These are phyloP conservation scores for Monochamus alternatus DNA, from an alignment of 2,888 invertebrate genomes.

Conservation along the genomic window DNA sequence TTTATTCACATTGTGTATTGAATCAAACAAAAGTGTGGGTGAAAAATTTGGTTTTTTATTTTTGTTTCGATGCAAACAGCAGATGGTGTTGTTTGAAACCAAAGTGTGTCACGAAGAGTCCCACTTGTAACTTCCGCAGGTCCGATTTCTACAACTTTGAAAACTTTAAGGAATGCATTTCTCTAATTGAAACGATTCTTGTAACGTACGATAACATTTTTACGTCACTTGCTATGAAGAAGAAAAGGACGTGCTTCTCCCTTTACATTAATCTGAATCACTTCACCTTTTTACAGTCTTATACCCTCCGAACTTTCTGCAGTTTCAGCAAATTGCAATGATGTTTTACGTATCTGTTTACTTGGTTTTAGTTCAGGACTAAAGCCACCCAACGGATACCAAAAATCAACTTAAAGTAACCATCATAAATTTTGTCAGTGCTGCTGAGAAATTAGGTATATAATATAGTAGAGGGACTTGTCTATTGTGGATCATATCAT, in stretches of 20 bases:
- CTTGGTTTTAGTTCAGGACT: slow-evolving; percentile 41
- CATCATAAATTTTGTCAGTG: too few relatives aligned
- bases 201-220: slow-evolving; percentile 25
- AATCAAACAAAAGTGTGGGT: too few relatives aligned
- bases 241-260: slow-evolving; percentile 27
- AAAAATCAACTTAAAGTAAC: too few relatives aligned
- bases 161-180: slow-evolving; percentile 38
- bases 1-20: too few relatives aligned
- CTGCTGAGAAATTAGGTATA: too few relatives aligned
- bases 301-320: slow-evolving; percentile 23
- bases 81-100: slow-evolving; percentile 2
- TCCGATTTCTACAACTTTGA: slow-evolving; percentile 22
- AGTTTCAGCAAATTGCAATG: slow-evolving; percentile 33
- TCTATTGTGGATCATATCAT: too few relatives aligned
- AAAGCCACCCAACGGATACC: too few relatives aligned
- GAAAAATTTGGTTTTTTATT: too few relatives aligned
- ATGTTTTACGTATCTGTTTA: slow-evolving; percentile 45
- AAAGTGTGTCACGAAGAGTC: slow-evolving; percentile 10
- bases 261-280: slow-evolving; percentile 27
- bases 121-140: slow-evolving; percentile 21
- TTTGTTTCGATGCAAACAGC: too few relatives aligned
- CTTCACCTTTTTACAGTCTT: slow-evolving; percentile 32
- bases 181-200: slow-evolving; percentile 39
- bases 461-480: too few relatives aligned
- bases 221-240: slow-evolving; percentile 23